Evolutionary conservation across 2,888 invertebrate species (phyloP).

Genomic region (Spisula subtruncata): DNA sequence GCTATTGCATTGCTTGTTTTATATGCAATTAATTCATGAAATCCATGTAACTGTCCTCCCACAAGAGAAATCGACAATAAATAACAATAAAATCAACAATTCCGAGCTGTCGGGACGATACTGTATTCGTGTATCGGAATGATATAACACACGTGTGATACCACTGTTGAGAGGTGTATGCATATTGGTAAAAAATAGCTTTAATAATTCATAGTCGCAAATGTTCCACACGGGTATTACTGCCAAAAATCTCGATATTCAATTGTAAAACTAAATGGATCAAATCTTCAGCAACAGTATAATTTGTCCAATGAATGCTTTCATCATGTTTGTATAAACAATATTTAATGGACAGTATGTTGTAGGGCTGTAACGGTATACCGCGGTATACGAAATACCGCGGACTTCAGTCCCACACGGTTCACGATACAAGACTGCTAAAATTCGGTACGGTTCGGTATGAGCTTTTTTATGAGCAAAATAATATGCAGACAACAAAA

Average conservation of each 20-base stretch:
- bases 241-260: not conserved
- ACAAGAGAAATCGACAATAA: conserved; percentile 18
- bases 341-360: no score
- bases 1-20: not conserved
- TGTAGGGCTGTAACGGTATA: no score
- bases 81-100: conserved; percentile 2
- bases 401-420: no score
- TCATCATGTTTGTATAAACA: no score
- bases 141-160: not conserved
- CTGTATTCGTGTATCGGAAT: not conserved
- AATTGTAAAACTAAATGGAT: no score
- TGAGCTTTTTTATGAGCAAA: no score
- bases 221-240: not conserved
- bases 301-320: no score
- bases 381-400: no score
- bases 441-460: no score
- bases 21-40: conserved; percentile 4
- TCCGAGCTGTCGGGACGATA: not conserved
- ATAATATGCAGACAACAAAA: no score
- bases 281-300: no score
- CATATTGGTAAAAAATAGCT: not conserved
- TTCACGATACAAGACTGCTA: no score
- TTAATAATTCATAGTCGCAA: conserved; percentile 9
- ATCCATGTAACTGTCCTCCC: conserved; percentile 32
- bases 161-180: not conserved